Conservation (phyloP, 2,888 invertebrate species). For the Noctuana brunneofusca region DNA sequence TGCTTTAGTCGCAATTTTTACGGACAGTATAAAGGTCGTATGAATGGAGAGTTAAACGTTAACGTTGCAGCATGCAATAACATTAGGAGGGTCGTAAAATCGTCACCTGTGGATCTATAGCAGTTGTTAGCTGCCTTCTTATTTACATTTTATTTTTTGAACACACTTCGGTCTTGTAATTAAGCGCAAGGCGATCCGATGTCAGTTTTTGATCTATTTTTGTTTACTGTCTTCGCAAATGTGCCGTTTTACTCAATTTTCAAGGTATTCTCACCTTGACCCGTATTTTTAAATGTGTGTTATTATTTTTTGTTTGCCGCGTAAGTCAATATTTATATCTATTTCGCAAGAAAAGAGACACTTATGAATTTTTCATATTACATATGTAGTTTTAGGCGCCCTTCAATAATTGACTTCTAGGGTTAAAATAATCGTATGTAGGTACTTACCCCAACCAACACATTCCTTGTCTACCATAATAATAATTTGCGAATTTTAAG, state of each 20-base stretch:
- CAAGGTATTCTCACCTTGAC: conserved; percentile 55
- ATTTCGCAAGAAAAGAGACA: neutral
- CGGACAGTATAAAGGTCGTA: too few species aligned
- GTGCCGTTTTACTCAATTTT: conserved; percentile 48
- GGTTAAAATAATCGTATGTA: too few species aligned
- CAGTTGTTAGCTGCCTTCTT: neutral
- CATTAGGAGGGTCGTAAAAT: neutral
- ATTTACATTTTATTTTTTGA: conserved; percentile 2
- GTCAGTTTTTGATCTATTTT: conserved; percentile 57
- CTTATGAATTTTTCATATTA: neutral
- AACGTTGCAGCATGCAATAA: neutral
- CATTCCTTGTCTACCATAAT: too few species aligned
- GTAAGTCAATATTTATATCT: conserved; percentile 26
- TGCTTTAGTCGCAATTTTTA: too few species aligned
- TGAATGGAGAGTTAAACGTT: neutral
- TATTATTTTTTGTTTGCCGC: conserved; percentile 19
- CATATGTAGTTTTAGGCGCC: too few species aligned
- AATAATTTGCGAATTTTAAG: too few species aligned
- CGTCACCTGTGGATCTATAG: neutral
- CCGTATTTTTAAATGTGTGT: conserved; percentile 46
- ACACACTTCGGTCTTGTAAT: conserved; percentile 46
- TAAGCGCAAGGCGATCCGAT: conserved; percentile 64
- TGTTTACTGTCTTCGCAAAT: conserved; percentile 46
- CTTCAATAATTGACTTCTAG: too few species aligned
- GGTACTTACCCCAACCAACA: too few species aligned